phyloP scores from a whole-genome alignment of 2,888 invertebrate genomes.

The Acanthosoma haemorrhoidale region DNA sequence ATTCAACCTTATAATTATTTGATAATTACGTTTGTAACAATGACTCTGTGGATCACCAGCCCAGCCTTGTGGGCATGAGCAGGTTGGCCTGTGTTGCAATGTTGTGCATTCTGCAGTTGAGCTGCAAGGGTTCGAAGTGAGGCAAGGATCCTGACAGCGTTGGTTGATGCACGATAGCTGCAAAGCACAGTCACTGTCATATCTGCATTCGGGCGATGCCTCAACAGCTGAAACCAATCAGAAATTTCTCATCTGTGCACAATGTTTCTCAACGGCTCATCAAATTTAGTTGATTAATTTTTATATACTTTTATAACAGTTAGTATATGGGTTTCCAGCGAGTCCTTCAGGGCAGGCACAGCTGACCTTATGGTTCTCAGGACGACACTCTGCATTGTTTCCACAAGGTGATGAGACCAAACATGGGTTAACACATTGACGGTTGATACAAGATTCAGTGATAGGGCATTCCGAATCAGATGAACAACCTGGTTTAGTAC shows the following conservation, averaged over 20 bases:
- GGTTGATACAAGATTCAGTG: conserved; percentile 65
- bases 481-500: conserved; percentile 55
- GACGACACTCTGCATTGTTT: conserved; percentile 68
- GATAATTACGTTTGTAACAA: conserved; percentile 76
- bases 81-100: conserved; percentile 70
- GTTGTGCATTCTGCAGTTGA: conserved; percentile 73
- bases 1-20: background rate
- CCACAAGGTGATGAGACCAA: conserved; percentile 65
- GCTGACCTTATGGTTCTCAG: conserved; percentile 66
- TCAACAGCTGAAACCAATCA: conserved; percentile 43
- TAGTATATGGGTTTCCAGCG: conserved; percentile 74
- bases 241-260: background rate
- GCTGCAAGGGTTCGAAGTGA: conserved; percentile 71
- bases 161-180: conserved; percentile 74
- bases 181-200: conserved; percentile 68
- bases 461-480: conserved; percentile 66
- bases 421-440: conserved; percentile 73
- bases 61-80: conserved; percentile 77
- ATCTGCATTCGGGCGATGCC: conserved; percentile 59
- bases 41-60: conserved; percentile 80
- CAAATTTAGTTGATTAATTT: background rate
- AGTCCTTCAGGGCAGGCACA: conserved; percentile 70
- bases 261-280: background rate
- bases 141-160: conserved; percentile 76
- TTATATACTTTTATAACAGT: conserved; percentile 56